These are phyloP conservation scores for Azorinus chamasolen DNA, from an alignment of 2,888 invertebrate genomes.

Conservation along the genomic window DNA sequence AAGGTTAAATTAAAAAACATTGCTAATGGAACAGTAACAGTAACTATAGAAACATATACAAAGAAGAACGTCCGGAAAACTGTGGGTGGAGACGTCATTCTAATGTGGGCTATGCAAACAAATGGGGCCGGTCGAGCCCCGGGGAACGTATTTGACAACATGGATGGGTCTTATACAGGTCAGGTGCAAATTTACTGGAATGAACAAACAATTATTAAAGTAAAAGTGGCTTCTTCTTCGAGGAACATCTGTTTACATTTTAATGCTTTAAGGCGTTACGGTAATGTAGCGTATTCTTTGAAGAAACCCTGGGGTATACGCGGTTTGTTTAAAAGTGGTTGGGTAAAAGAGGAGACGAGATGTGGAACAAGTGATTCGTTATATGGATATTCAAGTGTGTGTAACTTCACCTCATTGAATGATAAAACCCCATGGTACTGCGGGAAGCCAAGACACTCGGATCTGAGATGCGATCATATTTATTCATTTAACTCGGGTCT, in stretches of 20 bases:
- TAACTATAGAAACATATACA: too few species aligned
- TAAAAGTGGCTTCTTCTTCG: constrained; percentile 38
- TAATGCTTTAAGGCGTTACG: constrained; percentile 41
- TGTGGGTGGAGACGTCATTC: constrained; percentile 45
- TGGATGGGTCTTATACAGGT: constrained; percentile 51
- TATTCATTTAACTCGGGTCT: constrained; percentile 19
- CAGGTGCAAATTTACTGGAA: constrained; percentile 35
- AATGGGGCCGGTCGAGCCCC: constrained; percentile 36
- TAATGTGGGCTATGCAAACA: constrained; percentile 39
- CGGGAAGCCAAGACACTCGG: constrained; percentile 29
- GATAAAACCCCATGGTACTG: constrained; percentile 47
- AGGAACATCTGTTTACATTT: constrained; percentile 42
- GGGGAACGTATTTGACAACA: constrained; percentile 44
- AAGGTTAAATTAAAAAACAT: too few species aligned
- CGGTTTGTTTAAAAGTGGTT: constrained; percentile 12
- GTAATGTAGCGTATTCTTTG: constrained; percentile 47
- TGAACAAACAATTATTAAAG: constrained; percentile 30
- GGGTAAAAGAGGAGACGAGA: constrained; percentile 10
- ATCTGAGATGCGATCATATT: constrained; percentile 28
- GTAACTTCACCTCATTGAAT: constrained; percentile 50
- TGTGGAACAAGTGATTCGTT: constrained; percentile 41
- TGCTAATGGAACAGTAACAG: too few species aligned
- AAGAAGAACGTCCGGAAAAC: constrained; percentile 13
- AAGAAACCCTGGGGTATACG: constrained; percentile 38
- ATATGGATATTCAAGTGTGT: constrained; percentile 32